Base-by-base conservation (phyloP, 1,140 invertebrate genomes). In the Neodiprion lecontei region DNA sequence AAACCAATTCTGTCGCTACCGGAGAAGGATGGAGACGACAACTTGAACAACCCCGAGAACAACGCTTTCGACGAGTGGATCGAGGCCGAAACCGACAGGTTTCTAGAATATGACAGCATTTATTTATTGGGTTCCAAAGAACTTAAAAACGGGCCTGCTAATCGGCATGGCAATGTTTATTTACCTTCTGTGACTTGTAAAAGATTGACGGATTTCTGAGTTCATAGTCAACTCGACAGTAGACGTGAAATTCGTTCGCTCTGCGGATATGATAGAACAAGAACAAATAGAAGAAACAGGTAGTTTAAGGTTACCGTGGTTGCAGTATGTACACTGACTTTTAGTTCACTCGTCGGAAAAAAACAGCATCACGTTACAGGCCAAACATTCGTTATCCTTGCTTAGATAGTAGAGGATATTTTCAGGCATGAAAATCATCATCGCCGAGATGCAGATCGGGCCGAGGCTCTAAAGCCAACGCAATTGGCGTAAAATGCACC, bases 21-120 rank as follows among this genome's bases (percentile, higher is more conserved):
- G 17, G 0, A 21, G 17, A 21, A 91, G 83, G n/a, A 91, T 84
- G 14, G 94, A 95, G 11, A 92, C 91, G 1, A 92, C 65, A 9
- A 96, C 91, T 84, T 95, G 94, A 23, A 96, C 92, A 21, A 88
- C 83, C 1, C 93, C 95, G 21, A 97, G 90, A 70, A 96, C 90
- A 67, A 96, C 89, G 65, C 90, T 84, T 14, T 86, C 80, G 7
- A 86, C 23, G 67, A 85, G 79, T 1, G 88, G 75, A 72, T 89
- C 81, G 23, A 91, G 74, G 10, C 79, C 74, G 28, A 85, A 83
- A 28, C 89, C 89, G 70, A 91, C 89, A 68, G 76, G 72, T 72
- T 79, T 74, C 81, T 92, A 91, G 81, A 91, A 91, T 77, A 91
- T 90, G 66, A 91, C 88, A n/a, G 90, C 90, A 76, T 91, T 91